A percentile compares a stretch with the other conserved stretches of the same genome.
phyloP scores from a whole-genome alignment of 2,888 invertebrate species.

The Troglohyphantes excavatus region DNA sequence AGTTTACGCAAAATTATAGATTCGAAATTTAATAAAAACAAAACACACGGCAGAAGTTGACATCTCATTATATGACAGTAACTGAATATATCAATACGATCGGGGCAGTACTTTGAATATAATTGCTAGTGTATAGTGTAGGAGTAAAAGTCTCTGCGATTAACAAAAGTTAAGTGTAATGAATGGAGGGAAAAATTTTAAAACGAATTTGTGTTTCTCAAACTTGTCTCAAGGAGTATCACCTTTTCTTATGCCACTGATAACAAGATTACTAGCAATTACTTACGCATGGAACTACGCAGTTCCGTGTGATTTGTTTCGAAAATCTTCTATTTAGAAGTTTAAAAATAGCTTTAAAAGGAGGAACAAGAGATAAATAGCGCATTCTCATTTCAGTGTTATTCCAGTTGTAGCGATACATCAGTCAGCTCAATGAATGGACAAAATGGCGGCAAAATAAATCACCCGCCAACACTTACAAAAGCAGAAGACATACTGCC shows the following conservation, averaged over 20 bases:
- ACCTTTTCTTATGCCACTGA: neutral
- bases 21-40: too few species aligned
- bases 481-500: neutral
- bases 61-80: too few species aligned
- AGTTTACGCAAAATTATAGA: too few species aligned
- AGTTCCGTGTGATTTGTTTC: neutral
- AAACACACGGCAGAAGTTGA: too few species aligned
- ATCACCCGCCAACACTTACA: neutral
- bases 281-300: neutral
- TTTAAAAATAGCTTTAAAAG: conserved; percentile 33
- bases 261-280: neutral
- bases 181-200: too few species aligned
- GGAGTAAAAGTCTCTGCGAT: too few species aligned
- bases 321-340: conserved; percentile 20
- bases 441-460: neutral
- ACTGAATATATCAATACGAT: too few species aligned
- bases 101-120: too few species aligned
- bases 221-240: too few species aligned
- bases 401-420: conserved; percentile 28
- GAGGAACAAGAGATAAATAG: conserved; percentile 43
- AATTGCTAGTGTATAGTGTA: too few species aligned
- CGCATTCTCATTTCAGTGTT: conserved; percentile 23
- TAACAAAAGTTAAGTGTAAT: too few species aligned
- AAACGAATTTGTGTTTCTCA: too few species aligned
- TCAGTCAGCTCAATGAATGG: conserved; percentile 23